Base-by-base conservation (phyloP, 2,113 vertebrate genomes). In the Spea bombifrons region DNA sequence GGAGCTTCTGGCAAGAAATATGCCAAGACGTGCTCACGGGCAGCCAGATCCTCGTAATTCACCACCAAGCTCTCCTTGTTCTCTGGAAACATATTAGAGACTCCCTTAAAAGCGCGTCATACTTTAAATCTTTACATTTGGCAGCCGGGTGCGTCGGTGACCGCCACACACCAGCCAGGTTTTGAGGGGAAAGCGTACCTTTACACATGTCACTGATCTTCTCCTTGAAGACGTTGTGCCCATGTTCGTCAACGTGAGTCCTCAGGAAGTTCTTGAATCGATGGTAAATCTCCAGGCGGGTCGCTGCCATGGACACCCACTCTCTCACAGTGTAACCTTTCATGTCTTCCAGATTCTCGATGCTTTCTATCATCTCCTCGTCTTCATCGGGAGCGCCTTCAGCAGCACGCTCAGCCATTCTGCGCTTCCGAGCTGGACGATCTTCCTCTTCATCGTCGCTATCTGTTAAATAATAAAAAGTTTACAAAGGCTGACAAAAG, bases 131-230 rank as follows among this genome's bases (percentile, higher is more conserved):
- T 52, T 52, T 52, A 52, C 9, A 52, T 10, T 52, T 2, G 50
- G 50, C 50, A 52, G 9, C 50, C 50, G 6, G 9, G 50, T 10
- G 50, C 1, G 1, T 10, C 1, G 50, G 8, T 1, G 55, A 4
- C 6, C 4, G 10, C 55, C 55, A 13, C 8, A 13, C 3, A 4
- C 55, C 55, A 10, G 50, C 55, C 55, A 9, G 8, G 55, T 9
- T 12, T 7, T 13, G 30, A 53, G 50, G 7, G 3, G 44, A 12
- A 43, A 15, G 2, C 64, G 6, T 85, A 95, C 97, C 97, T 97
- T 99, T 99, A 88, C 97, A 99, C 97, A 99, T 98, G 88, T 99
- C 97, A 0, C 95, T 96, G 90, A 99, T 98, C 85, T 95, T 94
- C 86, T 98, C 96, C 86, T 99, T 99, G 87, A 99, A 99, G 67